phyloP scores from a whole-genome alignment of 2,113 vertebrate genomes.

The Hippocampus abdominalis region DNA sequence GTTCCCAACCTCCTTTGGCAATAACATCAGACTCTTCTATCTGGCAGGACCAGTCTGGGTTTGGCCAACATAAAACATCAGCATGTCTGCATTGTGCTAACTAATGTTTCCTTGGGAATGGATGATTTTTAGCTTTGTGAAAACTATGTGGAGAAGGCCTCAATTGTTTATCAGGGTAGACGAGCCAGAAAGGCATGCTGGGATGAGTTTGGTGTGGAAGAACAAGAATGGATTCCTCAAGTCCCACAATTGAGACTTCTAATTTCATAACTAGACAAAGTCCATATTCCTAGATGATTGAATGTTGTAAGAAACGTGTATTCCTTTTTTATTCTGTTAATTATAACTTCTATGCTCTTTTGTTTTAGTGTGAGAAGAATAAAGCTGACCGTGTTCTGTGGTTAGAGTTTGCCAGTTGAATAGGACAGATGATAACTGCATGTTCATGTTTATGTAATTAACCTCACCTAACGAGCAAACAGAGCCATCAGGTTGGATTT shows the following conservation, averaged over 20 bases:
- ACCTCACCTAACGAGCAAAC: too few relatives aligned
- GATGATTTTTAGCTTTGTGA: neutral
- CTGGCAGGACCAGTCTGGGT: constrained; percentile 6
- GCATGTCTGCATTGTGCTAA: neutral
- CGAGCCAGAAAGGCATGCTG: neutral
- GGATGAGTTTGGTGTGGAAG: neutral
- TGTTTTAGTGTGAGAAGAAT: too few relatives aligned
- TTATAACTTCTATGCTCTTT: too few relatives aligned
- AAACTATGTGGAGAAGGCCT: neutral
- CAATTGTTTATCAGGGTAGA: neutral
- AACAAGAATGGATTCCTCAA: neutral
- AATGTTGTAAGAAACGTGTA: too few relatives aligned
- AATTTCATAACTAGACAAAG: neutral
- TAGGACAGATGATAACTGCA: neutral
- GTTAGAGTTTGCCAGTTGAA: too few relatives aligned
- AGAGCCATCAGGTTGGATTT: too few relatives aligned
- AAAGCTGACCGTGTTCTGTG: too few relatives aligned
- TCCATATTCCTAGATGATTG: too few relatives aligned
- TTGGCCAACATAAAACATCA: neutral
- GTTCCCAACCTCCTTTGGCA: neutral
- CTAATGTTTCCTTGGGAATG: neutral
- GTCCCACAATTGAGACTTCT: neutral
- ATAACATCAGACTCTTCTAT: neutral
- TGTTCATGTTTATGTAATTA: neutral
- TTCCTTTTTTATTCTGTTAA: too few relatives aligned